phyloP scores from a whole-genome alignment of 2,797 vertebrate genomes.

The Sebastes itinus region DNA sequence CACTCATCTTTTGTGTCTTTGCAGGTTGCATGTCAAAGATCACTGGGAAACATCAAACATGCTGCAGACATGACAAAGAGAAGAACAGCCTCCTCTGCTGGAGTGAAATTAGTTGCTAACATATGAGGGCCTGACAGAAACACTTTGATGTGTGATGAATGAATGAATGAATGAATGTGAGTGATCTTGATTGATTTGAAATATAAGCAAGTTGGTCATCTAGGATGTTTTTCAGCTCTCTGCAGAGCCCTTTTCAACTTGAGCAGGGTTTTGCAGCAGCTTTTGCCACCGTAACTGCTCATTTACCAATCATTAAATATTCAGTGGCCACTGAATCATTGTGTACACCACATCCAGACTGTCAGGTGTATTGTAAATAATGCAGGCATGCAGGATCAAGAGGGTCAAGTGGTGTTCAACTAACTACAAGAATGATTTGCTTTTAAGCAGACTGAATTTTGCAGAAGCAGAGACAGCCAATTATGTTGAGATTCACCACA shows the following conservation, averaged over 20 bases:
- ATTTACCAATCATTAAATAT: slow-evolving; percentile 44
- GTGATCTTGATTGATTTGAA: neutral
- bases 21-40: slow-evolving; percentile 6
- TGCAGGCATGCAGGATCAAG: slow-evolving; percentile 7
- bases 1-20: neutral
- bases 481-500: neutral
- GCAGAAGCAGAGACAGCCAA: neutral
- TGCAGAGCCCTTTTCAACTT: slow-evolving; percentile 5
- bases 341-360: slow-evolving; percentile 3
- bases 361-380: slow-evolving; percentile 35
- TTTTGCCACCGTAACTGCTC: neutral
- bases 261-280: neutral
- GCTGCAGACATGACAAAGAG: slow-evolving; percentile 33
- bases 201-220: neutral
- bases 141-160: slow-evolving; percentile 12
- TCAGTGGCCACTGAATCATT: slow-evolving; percentile 18
- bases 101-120: slow-evolving; percentile 6
- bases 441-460: neutral
- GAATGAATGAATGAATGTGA: neutral
- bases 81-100: slow-evolving; percentile 43
- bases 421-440: neutral
- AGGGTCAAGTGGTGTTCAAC: slow-evolving; percentile 9
- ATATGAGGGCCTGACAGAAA: neutral
- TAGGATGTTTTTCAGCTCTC: neutral
- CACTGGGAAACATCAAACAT: slow-evolving; percentile 23